Conservation (phyloP, 37 sponge, comb jelly and placozoan genomes). For the Bolinopsis microptera region DNA sequence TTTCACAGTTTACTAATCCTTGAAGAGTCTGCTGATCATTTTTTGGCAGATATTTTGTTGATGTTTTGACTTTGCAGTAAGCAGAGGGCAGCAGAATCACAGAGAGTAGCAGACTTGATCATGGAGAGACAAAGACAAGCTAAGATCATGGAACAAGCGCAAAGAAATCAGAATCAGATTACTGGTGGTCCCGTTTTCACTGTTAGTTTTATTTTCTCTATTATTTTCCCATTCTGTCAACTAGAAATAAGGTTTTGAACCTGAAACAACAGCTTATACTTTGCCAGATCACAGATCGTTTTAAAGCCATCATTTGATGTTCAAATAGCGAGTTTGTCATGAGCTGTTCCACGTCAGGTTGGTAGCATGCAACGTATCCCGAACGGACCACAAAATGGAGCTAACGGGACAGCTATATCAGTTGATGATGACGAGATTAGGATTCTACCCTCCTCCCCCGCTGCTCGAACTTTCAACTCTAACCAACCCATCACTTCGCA, state of each 20-base stretch:
- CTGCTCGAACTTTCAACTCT: neutral
- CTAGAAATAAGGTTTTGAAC: too few relatives aligned
- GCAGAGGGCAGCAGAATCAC: neutral
- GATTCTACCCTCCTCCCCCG: conserved; percentile 6
- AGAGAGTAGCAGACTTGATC: conserved; percentile 14
- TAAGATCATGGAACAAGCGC: conserved; percentile 22
- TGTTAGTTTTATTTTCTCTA: neutral
- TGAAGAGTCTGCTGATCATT: too few relatives aligned
- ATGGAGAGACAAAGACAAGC: conserved; percentile 60
- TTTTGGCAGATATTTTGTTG: too few relatives aligned
- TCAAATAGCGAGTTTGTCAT: too few relatives aligned
- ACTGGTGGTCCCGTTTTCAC: neutral
- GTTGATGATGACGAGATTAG: conserved; percentile 17
- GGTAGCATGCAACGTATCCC: neutral
- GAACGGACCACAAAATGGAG: neutral
- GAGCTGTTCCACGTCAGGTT: neutral
- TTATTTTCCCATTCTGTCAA: too few relatives aligned
- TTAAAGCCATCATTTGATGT: too few relatives aligned
- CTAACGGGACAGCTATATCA: conserved; percentile 1
- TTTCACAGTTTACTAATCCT: too few relatives aligned
- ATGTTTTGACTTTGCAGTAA: conserved; percentile 2
- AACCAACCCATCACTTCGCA: conserved; percentile 50
- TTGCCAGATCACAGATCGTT: too few relatives aligned
- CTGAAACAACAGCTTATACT: too few relatives aligned
- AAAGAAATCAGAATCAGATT: neutral